phyloP scores from a whole-genome alignment of 2,888 invertebrate genomes.

The Eurois occulta region DNA sequence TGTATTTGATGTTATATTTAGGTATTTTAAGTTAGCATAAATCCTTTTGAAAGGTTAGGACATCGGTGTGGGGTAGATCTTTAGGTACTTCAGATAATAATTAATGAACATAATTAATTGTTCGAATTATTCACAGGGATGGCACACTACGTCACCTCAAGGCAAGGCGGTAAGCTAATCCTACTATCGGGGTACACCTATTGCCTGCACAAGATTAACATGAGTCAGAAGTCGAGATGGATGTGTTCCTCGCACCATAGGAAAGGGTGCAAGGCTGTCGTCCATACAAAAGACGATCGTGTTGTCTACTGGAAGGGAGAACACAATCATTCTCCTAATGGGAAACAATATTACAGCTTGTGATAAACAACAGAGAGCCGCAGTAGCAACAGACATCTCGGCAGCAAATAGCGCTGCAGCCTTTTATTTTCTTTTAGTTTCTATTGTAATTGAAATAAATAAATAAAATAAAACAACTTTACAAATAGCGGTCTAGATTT shows the following conservation, averaged over 20 bases:
- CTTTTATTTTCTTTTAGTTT: no score
- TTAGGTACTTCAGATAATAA: neutral
- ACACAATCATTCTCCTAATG: neutral
- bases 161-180: constrained; percentile 11
- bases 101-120: neutral
- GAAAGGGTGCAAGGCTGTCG: constrained; percentile 38
- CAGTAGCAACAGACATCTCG: neutral
- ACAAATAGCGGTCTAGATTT: no score
- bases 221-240: constrained; percentile 24
- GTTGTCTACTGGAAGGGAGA: constrained; percentile 19
- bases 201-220: constrained; percentile 16
- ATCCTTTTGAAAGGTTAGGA: no score
- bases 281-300: constrained; percentile 36
- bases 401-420: no score
- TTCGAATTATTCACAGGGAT: neutral
- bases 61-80: neutral
- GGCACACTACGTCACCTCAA: neutral
- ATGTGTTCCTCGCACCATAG: constrained; percentile 45
- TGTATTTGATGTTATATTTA: no score
- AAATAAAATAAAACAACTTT: no score
- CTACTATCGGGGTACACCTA: constrained; percentile 41
- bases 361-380: neutral
- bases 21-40: no score
- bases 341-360: neutral
- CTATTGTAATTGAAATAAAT: no score